These are phyloP conservation scores for Hippocampus kuda DNA, from an alignment of 2,797 vertebrate genomes.

Conservation along the genomic window DNA sequence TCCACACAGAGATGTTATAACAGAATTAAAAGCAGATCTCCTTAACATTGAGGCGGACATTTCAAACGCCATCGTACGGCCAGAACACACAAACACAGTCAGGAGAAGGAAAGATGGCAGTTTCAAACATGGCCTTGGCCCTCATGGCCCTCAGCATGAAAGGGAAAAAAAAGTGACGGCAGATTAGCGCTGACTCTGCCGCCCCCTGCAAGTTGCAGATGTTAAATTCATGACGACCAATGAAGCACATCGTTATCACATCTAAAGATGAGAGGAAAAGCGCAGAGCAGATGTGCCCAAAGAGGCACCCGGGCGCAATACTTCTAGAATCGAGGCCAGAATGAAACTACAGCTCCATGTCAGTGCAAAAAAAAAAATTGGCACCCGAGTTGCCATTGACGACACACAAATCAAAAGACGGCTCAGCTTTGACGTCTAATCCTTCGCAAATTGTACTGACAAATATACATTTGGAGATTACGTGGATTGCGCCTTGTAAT, in stretches of 20 bases:
- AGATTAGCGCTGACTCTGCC: slow-evolving; percentile 34
- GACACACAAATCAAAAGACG: slow-evolving; percentile 1
- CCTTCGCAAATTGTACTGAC: slow-evolving; percentile 1
- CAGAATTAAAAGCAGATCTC: neutral
- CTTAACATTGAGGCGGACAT: neutral
- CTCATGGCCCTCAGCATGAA: neutral
- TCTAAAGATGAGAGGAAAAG: slow-evolving; percentile 31
- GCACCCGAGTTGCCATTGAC: slow-evolving; percentile 3
- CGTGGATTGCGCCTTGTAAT: slow-evolving; percentile 1
- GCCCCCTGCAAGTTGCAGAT: slow-evolving; percentile 34
- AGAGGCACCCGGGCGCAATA: slow-evolving; percentile 27
- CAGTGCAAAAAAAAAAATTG: slow-evolving; percentile 4
- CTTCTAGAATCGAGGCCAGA: slow-evolving; percentile 32
- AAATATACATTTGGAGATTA: neutral
- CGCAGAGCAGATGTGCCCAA: neutral
- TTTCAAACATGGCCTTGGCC: neutral
- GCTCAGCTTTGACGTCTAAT: slow-evolving; percentile 16
- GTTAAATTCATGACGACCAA: slow-evolving; percentile 50
- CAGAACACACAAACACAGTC: too few relatives aligned
- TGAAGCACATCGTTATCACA: slow-evolving; percentile 41
- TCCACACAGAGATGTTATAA: neutral
- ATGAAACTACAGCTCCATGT: slow-evolving; percentile 35
- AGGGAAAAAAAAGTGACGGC: neutral
- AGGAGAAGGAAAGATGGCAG: too few relatives aligned
- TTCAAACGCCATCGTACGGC: too few relatives aligned